A percentile compares a stretch with the other conserved stretches of the same genome.
Conservation (phyloP, 2,797 vertebrate species). For the Aeoliscus strigatus region DNA sequence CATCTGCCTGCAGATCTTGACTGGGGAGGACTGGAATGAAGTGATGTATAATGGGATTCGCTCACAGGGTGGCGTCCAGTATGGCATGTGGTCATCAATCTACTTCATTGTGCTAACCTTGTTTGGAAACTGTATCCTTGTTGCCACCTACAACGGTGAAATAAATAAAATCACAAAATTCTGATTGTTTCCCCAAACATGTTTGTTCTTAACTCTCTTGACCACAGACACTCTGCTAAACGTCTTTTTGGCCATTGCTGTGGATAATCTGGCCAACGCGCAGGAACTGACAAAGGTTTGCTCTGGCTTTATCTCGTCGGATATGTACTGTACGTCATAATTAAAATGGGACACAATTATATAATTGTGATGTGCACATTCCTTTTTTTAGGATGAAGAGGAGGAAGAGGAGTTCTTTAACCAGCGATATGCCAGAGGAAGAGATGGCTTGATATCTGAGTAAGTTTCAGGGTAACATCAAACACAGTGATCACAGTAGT, state of each 20-base stretch:
- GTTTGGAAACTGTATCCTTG: slow-evolving; percentile 98
- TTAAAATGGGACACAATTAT: too few relatives aligned
- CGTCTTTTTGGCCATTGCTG: slow-evolving; percentile 97
- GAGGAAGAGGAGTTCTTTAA: slow-evolving; percentile 97
- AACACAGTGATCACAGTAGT: slow-evolving; percentile 8
- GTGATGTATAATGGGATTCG: slow-evolving; percentile 99
- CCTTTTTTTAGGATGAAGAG: slow-evolving; percentile 86
- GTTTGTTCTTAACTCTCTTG: slow-evolving; percentile 43
- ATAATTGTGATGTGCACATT: too few relatives aligned
- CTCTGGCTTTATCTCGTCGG: too few relatives aligned
- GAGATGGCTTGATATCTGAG: slow-evolving; percentile 96
- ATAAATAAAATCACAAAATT: not conserved
- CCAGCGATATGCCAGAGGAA: slow-evolving; percentile 85
- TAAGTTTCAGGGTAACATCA: slow-evolving; percentile 74
- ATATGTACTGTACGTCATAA: too few relatives aligned
- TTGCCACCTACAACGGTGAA: too few relatives aligned
- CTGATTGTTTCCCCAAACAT: too few relatives aligned
- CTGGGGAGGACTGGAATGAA: slow-evolving; percentile 98
- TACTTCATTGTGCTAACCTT: slow-evolving; percentile 98
- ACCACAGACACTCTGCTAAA: slow-evolving; percentile 91
- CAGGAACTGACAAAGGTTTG: too few relatives aligned
- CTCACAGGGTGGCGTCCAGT: slow-evolving; percentile 95
- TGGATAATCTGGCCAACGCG: slow-evolving; percentile 98
- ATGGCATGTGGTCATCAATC: slow-evolving; percentile 99
- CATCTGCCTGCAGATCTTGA: slow-evolving; percentile 82